Percentiles rank a stretch among this genome's conserved stretches.
phyloP scores from a whole-genome alignment of 2,797 vertebrate genomes.

The Acomys russatus region DNA sequence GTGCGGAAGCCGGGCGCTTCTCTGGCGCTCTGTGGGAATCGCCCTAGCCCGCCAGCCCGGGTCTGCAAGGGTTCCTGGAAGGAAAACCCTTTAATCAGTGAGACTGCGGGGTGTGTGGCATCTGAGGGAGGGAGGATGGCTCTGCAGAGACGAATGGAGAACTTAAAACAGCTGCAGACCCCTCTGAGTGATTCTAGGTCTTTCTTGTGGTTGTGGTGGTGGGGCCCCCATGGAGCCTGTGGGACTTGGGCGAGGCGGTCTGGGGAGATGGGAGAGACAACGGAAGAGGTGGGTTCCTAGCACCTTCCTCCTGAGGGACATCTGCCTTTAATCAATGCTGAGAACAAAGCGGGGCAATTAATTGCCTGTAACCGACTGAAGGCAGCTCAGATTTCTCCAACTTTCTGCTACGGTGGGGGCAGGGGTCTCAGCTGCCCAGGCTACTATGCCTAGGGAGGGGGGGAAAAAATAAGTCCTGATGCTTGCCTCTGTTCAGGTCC shows the following conservation, averaged over 20 bases:
- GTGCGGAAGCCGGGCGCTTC: neutral
- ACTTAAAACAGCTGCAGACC: neutral
- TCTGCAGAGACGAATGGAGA: conserved; percentile 6
- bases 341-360: conserved; percentile 15
- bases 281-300: conserved; percentile 26
- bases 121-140: neutral
- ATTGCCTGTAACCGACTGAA: rapidly evolving
- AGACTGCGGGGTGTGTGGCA: neutral
- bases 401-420: neutral
- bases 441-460: neutral
- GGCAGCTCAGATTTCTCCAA: neutral
- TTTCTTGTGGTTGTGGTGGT: conserved; percentile 57
- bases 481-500: neutral
- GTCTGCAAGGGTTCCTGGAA: neutral
- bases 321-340: neutral
- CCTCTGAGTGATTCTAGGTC: neutral
- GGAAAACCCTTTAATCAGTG: conserved; percentile 11
- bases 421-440: neutral
- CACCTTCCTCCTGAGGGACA: neutral
- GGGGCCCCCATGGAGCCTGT: neutral
- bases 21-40: neutral
- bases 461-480: neutral
- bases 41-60: neutral
- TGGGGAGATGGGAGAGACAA: neutral
- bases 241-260: neutral